Evolutionary conservation across 2,888 invertebrate species (phyloP), one percentile per base, ranked within the genome.

Genomic region (Acrobasis suavella): DNA sequence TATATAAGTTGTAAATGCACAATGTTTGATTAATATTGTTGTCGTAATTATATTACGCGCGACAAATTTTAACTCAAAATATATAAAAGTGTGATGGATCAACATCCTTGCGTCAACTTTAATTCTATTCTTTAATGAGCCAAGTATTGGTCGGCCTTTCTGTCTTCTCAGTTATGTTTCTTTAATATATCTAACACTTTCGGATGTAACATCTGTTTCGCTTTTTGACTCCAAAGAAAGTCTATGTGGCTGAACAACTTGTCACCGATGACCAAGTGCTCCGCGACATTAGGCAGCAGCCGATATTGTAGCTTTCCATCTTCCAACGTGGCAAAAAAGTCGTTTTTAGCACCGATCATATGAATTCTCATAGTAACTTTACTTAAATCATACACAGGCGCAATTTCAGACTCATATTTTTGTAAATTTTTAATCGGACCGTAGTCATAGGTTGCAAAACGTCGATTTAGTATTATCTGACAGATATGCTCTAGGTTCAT

Each of bases 361-460:
- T 46, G 7, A 2, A n/a, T n/a, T 3, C n/a, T 14, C 46, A 46
- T 46, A 46, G 46, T 46, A 1, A 46, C 46, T 1, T 54, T 54
- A 0, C 1, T 2, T 8, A 54, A 8, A 7, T 38, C 8, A 7
- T 54, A 54, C 1, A 9, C n/a, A 6, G 54, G 54, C 9, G 54
- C n/a, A 1, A 14, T 15, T 15, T 0, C 5, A n/a, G 37, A n/a
- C 1, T n/a, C n/a, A 54, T 54, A 54, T 14, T n/a, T 10, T 12
- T 9, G 5, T 3, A 54, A 38, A 38, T 54, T 54, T n/a, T 15
- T 8, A 1, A 15, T 15, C 1, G 38, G 8, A 50, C 42, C 83
- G 58, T 85, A 81, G 50, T 87, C 82, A 55, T 78, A 87, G 3
- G 69, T 60, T 0, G 70, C 64, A 63, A 86, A 87, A 10, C 59